Percentiles rank a stretch among this genome's conserved stretches.
These are phyloP conservation scores for Amazona guildingii DNA, from an alignment of 2,113 vertebrate genomes.

Conservation along the genomic window DNA sequence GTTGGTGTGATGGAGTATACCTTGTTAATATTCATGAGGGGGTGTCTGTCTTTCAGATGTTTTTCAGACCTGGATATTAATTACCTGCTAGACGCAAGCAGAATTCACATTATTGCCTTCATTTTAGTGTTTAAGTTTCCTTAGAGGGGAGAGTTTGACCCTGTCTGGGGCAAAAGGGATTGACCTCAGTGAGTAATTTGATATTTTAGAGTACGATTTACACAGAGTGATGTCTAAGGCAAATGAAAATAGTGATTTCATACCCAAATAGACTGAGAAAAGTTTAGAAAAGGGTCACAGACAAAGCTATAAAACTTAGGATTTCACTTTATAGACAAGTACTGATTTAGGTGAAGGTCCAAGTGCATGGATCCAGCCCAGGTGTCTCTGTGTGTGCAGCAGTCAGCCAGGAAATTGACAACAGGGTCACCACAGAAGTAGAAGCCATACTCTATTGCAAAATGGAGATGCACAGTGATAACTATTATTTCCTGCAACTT, in stretches of 20 bases:
- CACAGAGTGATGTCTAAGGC: not conserved
- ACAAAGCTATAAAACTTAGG: not conserved
- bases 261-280: not conserved
- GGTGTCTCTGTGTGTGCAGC: rapidly evolving
- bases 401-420: not conserved
- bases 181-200: not conserved
- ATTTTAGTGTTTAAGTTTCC: not conserved
- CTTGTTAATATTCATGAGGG: not conserved
- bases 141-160: not conserved
- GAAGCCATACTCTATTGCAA: not conserved
- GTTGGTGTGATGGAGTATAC: not conserved
- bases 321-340: not conserved
- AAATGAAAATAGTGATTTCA: not conserved
- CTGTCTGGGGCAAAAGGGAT: not conserved
- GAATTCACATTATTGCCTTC: not conserved
- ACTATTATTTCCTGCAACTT: not conserved
- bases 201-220: not conserved
- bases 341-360: not conserved
- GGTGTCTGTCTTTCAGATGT: not conserved
- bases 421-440: not conserved
- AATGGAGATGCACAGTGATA: not conserved
- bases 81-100: not conserved
- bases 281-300: not conserved
- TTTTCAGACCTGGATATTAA: not conserved
- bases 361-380: not conserved